Evolutionary conservation across 2,113 vertebrate genomes (phyloP), one percentile per base, ranked within the genome.

Genomic region (Zapus hudsonius): DNA sequence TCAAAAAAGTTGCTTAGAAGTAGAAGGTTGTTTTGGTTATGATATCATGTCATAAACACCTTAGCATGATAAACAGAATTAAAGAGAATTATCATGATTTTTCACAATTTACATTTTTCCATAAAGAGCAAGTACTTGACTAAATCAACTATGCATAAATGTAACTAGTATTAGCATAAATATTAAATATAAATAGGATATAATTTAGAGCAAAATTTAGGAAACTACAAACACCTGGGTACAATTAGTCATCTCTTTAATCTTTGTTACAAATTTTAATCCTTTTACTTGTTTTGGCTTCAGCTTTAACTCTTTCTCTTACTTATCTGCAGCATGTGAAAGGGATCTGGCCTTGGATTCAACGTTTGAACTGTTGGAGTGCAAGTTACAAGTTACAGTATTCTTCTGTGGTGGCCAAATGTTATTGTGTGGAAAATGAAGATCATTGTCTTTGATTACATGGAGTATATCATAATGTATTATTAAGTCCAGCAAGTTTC

Each of bases 151-250:
- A 38, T 81, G 61, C 67, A 81, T 87, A 94, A 90, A 42, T 66
- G n/a, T 83, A 93, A 87, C 90, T 95, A 95, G 80, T 84, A 93
- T 96, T 95, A 91, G 55, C 91, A 92, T 94, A 96, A 93, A 87
- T 93, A 96, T 93, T 94, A 95, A 95, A 84, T 92, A 96, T 84
- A 95, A 95, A 92, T 81, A 93, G 44, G 63, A 93, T 87, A 94
- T 93, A 87, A 94, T 94, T 94, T 92, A 93, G 74, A 96, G 44
- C 38, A 92, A 91, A 90, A 87, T 87, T 93, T 93, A 89, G 76
- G 40, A 40, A 95, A 94, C 84, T 87, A 81, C 11, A 81, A 96
- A 84, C 92, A 94, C 94, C 92, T 96, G 88, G 92, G 55, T 92
- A 93, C 82, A 92, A 90, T 96, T 92, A 96, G 47, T 27, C 72